A percentile compares a stretch with the other conserved stretches of the same genome.
phyloP scores from a whole-genome alignment of 1,140 invertebrate genomes.

The Apis laboriosa region DNA sequence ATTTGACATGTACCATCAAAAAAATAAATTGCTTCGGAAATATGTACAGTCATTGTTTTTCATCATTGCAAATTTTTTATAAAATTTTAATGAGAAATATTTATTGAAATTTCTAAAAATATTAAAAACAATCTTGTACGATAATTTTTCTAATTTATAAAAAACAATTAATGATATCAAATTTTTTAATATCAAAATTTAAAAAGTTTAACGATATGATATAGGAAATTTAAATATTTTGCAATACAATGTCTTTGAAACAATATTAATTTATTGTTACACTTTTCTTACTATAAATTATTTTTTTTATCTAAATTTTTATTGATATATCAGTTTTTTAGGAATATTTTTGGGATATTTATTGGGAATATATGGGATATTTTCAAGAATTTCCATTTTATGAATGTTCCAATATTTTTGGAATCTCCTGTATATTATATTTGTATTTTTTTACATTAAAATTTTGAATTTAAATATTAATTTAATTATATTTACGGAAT shows the following conservation, averaged over 20 bases:
- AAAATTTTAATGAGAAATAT: slow-evolving; percentile 41
- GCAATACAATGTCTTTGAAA: background rate
- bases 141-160: slow-evolving; percentile 21
- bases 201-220: background rate
- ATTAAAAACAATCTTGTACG: slow-evolving; percentile 42
- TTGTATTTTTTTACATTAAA: background rate
- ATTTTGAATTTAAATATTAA: background rate
- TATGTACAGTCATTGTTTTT: slow-evolving; percentile 53
- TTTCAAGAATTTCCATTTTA: slow-evolving; percentile 64
- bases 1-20: slow-evolving; percentile 58
- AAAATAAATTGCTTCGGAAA: slow-evolving; percentile 65
- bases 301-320: background rate
- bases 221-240: background rate
- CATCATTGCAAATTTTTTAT: slow-evolving; percentile 55
- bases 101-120: slow-evolving; percentile 46
- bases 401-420: no score
- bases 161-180: background rate
- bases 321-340: slow-evolving; percentile 60
- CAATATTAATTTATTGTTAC: background rate
- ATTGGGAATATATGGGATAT: slow-evolving; percentile 21
- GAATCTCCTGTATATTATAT: no score
- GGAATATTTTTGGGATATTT: slow-evolving; percentile 71
- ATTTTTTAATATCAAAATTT: background rate
- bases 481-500: background rate
- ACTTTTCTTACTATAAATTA: background rate